Evolutionary conservation across 1,140 invertebrate genomes (phyloP).

Genomic region (Plutomurus gul): DNA sequence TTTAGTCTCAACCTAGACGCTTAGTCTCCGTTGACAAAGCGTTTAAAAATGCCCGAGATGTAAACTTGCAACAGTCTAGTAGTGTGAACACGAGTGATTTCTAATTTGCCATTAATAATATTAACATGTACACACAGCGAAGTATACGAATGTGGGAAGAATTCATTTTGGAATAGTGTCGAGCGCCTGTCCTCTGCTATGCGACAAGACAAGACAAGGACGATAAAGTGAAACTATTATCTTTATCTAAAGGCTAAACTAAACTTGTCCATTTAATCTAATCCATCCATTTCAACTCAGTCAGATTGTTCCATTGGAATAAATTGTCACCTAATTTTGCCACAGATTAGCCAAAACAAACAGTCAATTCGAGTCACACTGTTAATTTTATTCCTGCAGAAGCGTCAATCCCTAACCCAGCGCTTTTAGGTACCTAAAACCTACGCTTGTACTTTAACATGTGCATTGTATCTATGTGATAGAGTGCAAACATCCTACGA

Average conservation of each 20-base stretch:
- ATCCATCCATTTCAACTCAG: slow-evolving; percentile 4
- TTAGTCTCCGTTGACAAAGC: no score
- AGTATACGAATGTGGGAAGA: not conserved
- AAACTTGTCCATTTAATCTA: slow-evolving; percentile 38
- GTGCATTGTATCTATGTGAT: no score
- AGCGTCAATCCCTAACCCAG: not conserved
- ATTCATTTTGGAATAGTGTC: not conserved
- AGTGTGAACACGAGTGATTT: not conserved
- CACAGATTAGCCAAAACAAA: not conserved
- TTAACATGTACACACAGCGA: no score
- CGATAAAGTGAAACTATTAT: not conserved
- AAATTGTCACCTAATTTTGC: slow-evolving; percentile 35
- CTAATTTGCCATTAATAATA: no score
- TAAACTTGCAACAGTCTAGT: no score
- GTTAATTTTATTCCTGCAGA: not conserved
- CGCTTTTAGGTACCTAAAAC: not conserved
- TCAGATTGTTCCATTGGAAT: slow-evolving; percentile 7
- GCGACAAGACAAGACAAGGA: slow-evolving; percentile 6
- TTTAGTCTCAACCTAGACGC: no score
- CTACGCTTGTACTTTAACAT: no score
- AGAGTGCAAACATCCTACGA: no score
- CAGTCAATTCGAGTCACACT: not conserved
- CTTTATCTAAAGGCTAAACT: slow-evolving; percentile 40
- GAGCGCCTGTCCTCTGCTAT: not conserved
- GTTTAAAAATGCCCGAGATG: no score